Conservation (phyloP, 2,113 vertebrate genomes). For the Petromus typicus region DNA sequence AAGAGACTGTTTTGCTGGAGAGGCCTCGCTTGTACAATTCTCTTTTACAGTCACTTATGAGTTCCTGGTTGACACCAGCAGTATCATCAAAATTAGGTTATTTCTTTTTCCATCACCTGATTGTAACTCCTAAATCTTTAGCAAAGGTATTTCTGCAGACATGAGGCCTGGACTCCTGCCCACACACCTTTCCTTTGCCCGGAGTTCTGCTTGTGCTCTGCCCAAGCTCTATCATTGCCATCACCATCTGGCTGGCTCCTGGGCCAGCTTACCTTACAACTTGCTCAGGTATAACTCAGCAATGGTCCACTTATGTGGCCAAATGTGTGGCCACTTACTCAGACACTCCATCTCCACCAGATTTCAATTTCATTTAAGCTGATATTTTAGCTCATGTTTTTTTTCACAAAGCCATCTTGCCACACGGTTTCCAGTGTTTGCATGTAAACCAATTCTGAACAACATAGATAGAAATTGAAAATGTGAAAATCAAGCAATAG, state of each 20-base stretch:
- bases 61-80: not conserved
- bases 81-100: not conserved
- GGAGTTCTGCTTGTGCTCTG: not conserved
- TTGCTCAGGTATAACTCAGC: too few species aligned
- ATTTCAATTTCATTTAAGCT: not conserved
- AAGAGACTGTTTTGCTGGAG: not conserved
- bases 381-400: conserved; percentile 19
- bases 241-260: not conserved
- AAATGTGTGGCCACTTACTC: not conserved
- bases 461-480: not conserved
- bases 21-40: not conserved
- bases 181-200: not conserved
- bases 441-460: not conserved
- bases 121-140: not conserved
- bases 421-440: not conserved
- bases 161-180: not conserved
- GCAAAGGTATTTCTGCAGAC: not conserved
- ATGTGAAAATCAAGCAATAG: not conserved
- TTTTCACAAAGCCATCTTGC: conserved; percentile 39
- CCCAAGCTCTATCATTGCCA: not conserved
- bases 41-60: not conserved
- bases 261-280: not conserved
- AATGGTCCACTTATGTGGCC: too few species aligned
- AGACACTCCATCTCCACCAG: not conserved
- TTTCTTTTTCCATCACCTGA: not conserved